These are phyloP conservation scores for Geococcyx californianus DNA, from an alignment of 2,113 vertebrate species.

Conservation along the genomic window DNA sequence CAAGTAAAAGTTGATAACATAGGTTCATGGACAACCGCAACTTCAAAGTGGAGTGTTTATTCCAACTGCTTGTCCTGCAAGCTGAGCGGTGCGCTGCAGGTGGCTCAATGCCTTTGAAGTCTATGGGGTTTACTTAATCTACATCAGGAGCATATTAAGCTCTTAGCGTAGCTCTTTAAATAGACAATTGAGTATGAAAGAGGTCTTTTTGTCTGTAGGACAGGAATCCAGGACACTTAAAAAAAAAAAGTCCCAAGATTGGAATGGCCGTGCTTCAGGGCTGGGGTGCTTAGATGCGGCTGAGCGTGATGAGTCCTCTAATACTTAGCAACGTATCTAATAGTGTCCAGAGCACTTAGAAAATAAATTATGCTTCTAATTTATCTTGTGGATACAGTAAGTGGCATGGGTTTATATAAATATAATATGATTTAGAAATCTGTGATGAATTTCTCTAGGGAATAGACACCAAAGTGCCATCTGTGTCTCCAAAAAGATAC, in stretches of 20 bases:
- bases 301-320: fast-evolving
- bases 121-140: neutral
- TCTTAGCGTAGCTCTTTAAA: neutral
- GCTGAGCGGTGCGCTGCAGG: neutral
- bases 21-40: neutral
- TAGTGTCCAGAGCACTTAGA: neutral
- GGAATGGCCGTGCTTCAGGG: neutral
- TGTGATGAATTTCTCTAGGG: neutral
- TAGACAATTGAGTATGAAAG: neutral
- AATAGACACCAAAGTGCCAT: neutral
- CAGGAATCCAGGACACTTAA: neutral
- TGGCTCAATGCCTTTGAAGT: neutral
- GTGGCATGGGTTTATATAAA: neutral
- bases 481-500: neutral
- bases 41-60: neutral
- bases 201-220: neutral
- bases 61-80: neutral
- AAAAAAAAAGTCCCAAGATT: neutral
- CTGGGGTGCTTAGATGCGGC: neutral
- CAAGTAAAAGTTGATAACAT: neutral
- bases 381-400: neutral
- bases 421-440: neutral
- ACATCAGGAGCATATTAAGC: neutral
- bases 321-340: fast-evolving
- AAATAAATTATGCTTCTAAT: neutral